Conservation (phyloP, 2,888 invertebrate species). For the Pycnomerus fuliginosus region DNA sequence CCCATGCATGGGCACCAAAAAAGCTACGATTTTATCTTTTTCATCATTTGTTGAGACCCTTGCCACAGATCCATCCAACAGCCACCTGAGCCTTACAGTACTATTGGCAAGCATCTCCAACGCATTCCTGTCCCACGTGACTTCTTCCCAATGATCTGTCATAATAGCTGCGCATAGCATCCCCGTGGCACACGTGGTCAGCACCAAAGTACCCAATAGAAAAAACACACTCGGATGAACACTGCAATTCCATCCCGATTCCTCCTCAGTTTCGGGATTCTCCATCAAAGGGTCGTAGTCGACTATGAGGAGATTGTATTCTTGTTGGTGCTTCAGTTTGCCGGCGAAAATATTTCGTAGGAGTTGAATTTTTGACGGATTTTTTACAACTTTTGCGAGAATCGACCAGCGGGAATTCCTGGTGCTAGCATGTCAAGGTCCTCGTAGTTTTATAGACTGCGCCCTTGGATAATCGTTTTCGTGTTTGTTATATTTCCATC, state of each 20-base stretch:
- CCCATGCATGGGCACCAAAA: slow-evolving; percentile 85
- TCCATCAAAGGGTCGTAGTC: slow-evolving; percentile 50
- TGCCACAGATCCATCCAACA: slow-evolving; percentile 74
- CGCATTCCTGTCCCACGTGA: slow-evolving; percentile 71
- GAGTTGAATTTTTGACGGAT: slow-evolving; percentile 18
- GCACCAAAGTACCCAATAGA: slow-evolving; percentile 63
- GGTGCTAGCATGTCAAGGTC: slow-evolving; percentile 26
- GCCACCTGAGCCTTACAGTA: slow-evolving; percentile 64
- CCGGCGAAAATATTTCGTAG: slow-evolving; percentile 29
- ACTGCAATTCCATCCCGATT: slow-evolving; percentile 63
- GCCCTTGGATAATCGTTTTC: slow-evolving; percentile 13
- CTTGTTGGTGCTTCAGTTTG: slow-evolving; percentile 49
- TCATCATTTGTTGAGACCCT: slow-evolving; percentile 54
- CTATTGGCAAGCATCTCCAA: slow-evolving; percentile 61
- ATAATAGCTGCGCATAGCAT: slow-evolving; percentile 84
- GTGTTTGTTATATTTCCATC: slow-evolving; percentile 15
- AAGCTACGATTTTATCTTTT: slow-evolving; percentile 53
- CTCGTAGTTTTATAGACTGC: no score
- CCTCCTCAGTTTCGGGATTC: slow-evolving; percentile 57
- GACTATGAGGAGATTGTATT: slow-evolving; percentile 51
- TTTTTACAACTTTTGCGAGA: no score
- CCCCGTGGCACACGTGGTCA: slow-evolving; percentile 75
- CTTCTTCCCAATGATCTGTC: slow-evolving; percentile 90
- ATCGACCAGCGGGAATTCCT: no score
- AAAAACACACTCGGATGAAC: slow-evolving; percentile 67